Percentiles rank a stretch among this genome's conserved stretches.
phyloP scores from a whole-genome alignment of 2,888 invertebrate species.

The Pelosia muscerda region DNA sequence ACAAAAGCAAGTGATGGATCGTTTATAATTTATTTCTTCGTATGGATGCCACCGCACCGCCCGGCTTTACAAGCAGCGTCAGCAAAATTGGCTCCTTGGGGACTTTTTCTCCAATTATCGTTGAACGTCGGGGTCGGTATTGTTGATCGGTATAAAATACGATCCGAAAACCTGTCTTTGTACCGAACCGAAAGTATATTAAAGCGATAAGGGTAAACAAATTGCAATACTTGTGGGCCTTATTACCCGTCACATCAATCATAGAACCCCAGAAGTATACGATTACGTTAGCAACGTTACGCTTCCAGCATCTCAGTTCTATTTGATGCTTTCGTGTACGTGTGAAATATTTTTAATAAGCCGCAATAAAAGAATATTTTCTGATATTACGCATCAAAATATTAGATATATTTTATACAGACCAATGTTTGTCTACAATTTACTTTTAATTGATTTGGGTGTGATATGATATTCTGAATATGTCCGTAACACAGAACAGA shows the following conservation, averaged over 20 bases:
- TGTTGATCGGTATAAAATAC: conserved; percentile 82
- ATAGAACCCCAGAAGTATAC: conserved; percentile 77
- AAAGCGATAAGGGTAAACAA: conserved; percentile 85
- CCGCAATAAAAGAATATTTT: background rate
- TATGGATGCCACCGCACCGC: conserved; percentile 52
- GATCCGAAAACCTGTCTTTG: conserved; percentile 73
- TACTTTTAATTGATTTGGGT: no score
- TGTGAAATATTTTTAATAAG: conserved; percentile 27
- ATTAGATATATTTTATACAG: background rate
- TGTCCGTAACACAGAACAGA: no score
- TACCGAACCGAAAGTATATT: conserved; percentile 71
- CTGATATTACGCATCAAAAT: no score
- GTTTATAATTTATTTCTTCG: conserved; percentile 72
- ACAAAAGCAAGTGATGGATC: conserved; percentile 70
- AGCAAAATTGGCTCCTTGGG: conserved; percentile 81
- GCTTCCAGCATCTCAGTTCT: conserved; percentile 61
- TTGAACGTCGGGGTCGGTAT: conserved; percentile 71
- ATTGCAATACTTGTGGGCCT: conserved; percentile 84
- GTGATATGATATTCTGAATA: no score
- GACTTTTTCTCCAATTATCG: conserved; percentile 82
- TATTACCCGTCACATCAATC: conserved; percentile 86
- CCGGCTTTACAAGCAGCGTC: conserved; percentile 65
- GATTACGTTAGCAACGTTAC: conserved; percentile 63
- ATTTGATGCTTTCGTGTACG: conserved; percentile 26
- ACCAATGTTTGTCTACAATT: background rate